Evolutionary conservation across 2,888 invertebrate genomes (phyloP).

Genomic region (Stomorhina lunata): DNA sequence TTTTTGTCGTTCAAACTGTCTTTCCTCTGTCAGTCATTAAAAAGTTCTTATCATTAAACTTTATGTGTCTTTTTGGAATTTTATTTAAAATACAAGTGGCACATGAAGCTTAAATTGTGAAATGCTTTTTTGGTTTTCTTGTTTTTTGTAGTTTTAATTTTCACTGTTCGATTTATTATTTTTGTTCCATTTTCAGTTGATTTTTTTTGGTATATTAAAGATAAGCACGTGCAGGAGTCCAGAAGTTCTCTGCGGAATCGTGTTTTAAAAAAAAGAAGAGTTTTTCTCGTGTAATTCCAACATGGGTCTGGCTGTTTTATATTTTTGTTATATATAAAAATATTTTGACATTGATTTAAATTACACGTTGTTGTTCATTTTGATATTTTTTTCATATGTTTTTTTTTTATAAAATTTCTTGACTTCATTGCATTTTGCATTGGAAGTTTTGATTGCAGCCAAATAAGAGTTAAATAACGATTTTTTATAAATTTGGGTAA

Average conservation of each 20-base stretch:
- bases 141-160: too few relatives aligned
- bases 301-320: constrained; percentile 34
- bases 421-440: constrained; percentile 30
- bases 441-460: not conserved
- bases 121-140: constrained; percentile 20
- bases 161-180: too few relatives aligned
- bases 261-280: not conserved
- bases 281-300: not conserved
- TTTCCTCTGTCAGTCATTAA: too few relatives aligned
- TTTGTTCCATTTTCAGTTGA: not conserved
- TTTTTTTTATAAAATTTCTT: constrained; percentile 6
- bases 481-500: not conserved
- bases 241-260: constrained; percentile 14
- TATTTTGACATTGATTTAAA: constrained; percentile 66
- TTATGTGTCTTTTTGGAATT: not conserved
- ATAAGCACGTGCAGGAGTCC: constrained; percentile 62
- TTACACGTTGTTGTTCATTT: constrained; percentile 64
- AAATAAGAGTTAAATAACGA: not conserved
- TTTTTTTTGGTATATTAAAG: constrained; percentile 42
- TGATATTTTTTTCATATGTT: constrained; percentile 52
- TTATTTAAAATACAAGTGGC: constrained; percentile 59
- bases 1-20: too few relatives aligned
- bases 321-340: constrained; percentile 30
- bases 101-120: constrained; percentile 57
- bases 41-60: constrained; percentile 31